Conservation (phyloP, 2,113 vertebrate species). For the Alosa alosa region DNA sequence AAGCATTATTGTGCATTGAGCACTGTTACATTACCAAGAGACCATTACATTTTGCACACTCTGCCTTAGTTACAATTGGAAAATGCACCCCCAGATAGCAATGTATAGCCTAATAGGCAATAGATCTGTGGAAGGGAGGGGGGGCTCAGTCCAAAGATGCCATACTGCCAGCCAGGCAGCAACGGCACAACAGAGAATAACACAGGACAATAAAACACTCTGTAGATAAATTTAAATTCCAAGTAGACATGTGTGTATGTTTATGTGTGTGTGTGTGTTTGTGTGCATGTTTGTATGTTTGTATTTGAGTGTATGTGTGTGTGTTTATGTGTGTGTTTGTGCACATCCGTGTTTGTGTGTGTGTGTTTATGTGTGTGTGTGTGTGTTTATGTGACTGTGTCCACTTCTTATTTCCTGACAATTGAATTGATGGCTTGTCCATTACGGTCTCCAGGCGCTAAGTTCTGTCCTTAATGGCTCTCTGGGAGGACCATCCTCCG, state of each 20-base stretch:
- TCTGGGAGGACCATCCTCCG: too few relatives aligned
- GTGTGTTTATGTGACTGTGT: background rate
- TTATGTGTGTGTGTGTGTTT: background rate
- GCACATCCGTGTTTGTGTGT: too few relatives aligned
- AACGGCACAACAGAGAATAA: background rate
- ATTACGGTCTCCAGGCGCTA: background rate
- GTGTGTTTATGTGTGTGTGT: too few relatives aligned
- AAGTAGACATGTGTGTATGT: background rate
- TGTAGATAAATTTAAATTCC: background rate
- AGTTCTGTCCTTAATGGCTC: background rate
- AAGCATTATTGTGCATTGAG: background rate
- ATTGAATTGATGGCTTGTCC: background rate
- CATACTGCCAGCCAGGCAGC: background rate
- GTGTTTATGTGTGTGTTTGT: background rate
- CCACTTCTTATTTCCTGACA: background rate
- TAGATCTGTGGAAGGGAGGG: too few relatives aligned
- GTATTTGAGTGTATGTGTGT: background rate
- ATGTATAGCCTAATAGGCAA: background rate
- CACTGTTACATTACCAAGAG: background rate
- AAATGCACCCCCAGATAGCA: background rate
- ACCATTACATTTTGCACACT: too few relatives aligned
- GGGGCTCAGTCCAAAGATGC: background rate
- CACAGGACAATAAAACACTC: background rate
- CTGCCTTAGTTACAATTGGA: background rate
- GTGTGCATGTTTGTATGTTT: too few relatives aligned